Conservation (phyloP, 2,797 vertebrate species). For the Melanogrammus aeglefinus region DNA sequence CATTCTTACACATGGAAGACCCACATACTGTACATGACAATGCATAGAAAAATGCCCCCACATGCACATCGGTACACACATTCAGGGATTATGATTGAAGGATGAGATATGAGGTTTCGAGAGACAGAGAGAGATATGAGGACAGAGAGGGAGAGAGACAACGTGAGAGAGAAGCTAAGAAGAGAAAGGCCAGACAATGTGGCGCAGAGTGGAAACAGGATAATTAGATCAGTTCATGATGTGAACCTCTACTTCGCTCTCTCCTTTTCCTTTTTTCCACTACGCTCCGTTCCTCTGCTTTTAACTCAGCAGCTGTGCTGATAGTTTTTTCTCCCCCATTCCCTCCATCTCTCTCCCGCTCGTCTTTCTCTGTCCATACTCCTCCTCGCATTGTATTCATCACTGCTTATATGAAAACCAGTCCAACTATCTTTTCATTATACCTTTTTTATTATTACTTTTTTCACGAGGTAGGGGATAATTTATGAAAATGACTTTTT, state of each 20-base stretch:
- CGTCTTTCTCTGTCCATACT: conserved; percentile 31
- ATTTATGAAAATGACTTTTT: conserved; percentile 87
- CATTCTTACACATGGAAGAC: not conserved
- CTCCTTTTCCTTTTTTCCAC: not conserved
- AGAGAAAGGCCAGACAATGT: conserved; percentile 37
- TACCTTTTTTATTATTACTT: conserved; percentile 33
- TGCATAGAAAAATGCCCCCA: conserved; percentile 1
- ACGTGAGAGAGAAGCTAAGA: conserved; percentile 19
- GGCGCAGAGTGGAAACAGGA: not conserved
- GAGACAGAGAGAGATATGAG: not conserved
- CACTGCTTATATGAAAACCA: conserved; percentile 31
- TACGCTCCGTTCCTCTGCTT: not conserved
- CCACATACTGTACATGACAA: not conserved
- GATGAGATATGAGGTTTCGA: no score
- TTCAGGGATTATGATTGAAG: not conserved
- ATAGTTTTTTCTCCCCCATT: not conserved
- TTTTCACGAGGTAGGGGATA: conserved; percentile 64
- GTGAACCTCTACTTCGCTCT: not conserved
- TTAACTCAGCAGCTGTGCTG: no score
- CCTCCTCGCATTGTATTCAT: conserved; percentile 32
- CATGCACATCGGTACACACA: not conserved
- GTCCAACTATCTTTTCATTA: conserved; percentile 40
- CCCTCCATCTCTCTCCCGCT: not conserved
- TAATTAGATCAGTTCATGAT: conserved; percentile 34
- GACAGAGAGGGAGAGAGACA: conserved; percentile 4